phyloP scores from a whole-genome alignment of 2,888 invertebrate genomes.

The Phyllotreta striolata region DNA sequence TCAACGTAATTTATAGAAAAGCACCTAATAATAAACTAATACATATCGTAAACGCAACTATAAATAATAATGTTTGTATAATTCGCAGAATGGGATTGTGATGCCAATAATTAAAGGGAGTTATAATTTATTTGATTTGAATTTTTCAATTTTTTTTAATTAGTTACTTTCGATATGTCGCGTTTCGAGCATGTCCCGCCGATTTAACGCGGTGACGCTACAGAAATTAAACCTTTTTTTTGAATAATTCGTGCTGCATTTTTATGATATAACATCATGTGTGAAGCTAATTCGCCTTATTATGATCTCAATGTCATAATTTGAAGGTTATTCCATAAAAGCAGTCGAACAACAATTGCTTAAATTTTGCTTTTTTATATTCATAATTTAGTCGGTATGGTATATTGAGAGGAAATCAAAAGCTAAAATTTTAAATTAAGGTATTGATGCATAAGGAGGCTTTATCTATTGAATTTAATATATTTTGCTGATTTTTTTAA shows the following conservation, averaged over 20 bases:
- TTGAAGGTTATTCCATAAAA: slow-evolving; percentile 20
- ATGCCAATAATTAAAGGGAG: no score
- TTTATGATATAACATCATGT: slow-evolving; percentile 18
- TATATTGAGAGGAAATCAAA: background rate
- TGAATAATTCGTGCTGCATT: slow-evolving; percentile 10
- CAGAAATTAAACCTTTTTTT: background rate
- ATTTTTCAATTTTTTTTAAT: no score
- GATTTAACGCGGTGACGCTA: slow-evolving; percentile 1
- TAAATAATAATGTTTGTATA: slow-evolving; percentile 4
- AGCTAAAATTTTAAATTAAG: background rate
- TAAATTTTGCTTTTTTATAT: slow-evolving; percentile 19
- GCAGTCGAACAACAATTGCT: slow-evolving; percentile 15
- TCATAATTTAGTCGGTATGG: slow-evolving; percentile 3
- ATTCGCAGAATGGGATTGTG: background rate
- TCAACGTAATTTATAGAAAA: slow-evolving; percentile 16
- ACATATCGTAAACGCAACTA: slow-evolving; percentile 2
- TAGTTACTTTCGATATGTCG: background rate
- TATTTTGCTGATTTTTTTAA: no score
- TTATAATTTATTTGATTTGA: no score
- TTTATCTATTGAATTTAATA: no score
- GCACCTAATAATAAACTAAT: slow-evolving; percentile 10
- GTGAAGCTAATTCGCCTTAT: slow-evolving; percentile 14
- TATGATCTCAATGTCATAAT: slow-evolving; percentile 16
- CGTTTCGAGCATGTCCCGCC: background rate
- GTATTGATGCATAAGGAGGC: no score